Percentiles rank a stretch among this genome's conserved stretches.
phyloP scores from a whole-genome alignment of 2,113 vertebrate genomes.

The Drymodes brunneopygia region DNA sequence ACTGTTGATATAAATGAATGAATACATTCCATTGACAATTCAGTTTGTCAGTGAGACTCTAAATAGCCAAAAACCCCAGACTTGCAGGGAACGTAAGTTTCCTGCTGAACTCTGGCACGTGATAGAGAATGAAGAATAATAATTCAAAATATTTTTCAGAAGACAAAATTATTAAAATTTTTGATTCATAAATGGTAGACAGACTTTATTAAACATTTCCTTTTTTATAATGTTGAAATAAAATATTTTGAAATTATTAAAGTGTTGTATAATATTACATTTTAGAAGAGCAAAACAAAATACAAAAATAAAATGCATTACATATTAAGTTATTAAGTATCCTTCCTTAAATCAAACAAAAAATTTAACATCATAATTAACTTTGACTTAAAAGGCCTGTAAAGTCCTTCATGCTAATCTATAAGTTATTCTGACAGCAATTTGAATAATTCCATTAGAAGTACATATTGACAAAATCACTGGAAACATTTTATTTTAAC shows the following conservation, averaged over 20 bases:
- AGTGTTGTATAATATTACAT: background rate
- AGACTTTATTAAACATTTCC: background rate
- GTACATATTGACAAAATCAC: background rate
- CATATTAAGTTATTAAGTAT: background rate
- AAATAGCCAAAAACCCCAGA: background rate
- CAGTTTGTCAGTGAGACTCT: conserved; percentile 11
- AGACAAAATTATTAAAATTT: background rate
- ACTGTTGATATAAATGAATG: conserved; percentile 44
- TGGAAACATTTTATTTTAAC: background rate
- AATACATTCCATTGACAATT: conserved; percentile 52
- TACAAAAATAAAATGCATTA: background rate
- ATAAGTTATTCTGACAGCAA: background rate
- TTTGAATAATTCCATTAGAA: background rate
- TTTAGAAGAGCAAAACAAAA: background rate
- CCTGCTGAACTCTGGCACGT: background rate
- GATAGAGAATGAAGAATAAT: background rate
- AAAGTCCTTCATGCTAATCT: background rate
- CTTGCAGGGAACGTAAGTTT: background rate
- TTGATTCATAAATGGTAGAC: background rate
- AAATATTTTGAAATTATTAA: background rate
- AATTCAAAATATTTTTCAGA: background rate
- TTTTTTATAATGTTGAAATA: background rate
- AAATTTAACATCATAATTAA: background rate
- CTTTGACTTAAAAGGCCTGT: background rate
- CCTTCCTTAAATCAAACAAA: background rate